These are phyloP conservation scores for Tigriopus japonicus DNA, from an alignment of 1,140 invertebrate species.

Conservation along the genomic window DNA sequence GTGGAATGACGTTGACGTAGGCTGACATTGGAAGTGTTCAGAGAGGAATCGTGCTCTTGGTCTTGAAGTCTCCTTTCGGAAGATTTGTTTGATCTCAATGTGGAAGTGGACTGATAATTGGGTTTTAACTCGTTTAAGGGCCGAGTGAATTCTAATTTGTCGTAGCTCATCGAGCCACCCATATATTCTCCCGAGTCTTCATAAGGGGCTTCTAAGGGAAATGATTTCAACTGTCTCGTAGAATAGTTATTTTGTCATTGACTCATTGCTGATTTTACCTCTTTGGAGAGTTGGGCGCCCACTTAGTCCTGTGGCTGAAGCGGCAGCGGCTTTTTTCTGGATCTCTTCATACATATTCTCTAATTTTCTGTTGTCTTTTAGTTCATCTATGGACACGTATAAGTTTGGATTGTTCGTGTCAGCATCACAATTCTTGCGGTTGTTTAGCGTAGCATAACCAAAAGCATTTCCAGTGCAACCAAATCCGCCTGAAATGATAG, in stretches of 20 bases:
- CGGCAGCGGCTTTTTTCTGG: neutral
- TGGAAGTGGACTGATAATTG: slow-evolving; percentile 2
- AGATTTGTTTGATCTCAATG: neutral
- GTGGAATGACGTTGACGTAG: neutral
- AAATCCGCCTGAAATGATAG: neutral
- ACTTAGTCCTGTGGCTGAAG: neutral
- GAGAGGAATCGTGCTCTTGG: neutral
- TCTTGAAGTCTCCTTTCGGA: neutral
- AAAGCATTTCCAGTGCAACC: slow-evolving; percentile 21
- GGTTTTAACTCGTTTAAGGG: neutral
- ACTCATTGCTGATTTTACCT: neutral
- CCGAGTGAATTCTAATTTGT: neutral
- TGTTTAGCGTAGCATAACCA: slow-evolving; percentile 18
- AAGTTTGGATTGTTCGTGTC: slow-evolving; percentile 6
- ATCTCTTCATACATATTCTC: slow-evolving; percentile 6
- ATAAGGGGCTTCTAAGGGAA: neutral
- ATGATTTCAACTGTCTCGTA: neutral
- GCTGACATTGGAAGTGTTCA: neutral
- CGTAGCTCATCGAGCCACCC: neutral
- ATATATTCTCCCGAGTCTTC: neutral
- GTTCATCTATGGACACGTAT: neutral
- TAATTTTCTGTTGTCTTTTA: slow-evolving; percentile 1
- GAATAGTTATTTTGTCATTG: neutral
- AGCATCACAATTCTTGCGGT: neutral
- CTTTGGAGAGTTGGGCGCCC: neutral